Evolutionary conservation across 2,113 vertebrate genomes (phyloP).

Genomic region (Aldabrachelys gigantea): DNA sequence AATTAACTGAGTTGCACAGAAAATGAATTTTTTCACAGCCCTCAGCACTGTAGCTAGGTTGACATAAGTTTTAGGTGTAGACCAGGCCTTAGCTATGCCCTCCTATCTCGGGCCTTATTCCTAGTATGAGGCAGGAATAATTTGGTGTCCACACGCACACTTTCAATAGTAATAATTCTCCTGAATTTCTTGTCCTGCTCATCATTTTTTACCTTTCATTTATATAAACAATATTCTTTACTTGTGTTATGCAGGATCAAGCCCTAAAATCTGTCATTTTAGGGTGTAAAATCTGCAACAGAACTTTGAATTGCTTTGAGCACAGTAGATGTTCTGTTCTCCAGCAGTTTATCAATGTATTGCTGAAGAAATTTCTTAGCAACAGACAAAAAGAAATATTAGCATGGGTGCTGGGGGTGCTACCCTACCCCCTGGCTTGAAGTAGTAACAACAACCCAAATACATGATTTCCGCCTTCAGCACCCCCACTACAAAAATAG

Average conservation of each 20-base stretch:
- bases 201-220: not conserved
- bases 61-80: not conserved
- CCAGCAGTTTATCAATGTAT: too few relatives aligned
- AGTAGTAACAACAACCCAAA: too few relatives aligned
- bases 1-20: not conserved
- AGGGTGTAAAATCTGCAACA: not conserved
- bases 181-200: not conserved
- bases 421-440: too few relatives aligned
- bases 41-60: not conserved
- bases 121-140: not conserved
- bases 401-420: too few relatives aligned
- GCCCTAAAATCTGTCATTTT: not conserved
- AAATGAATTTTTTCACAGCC: not conserved
- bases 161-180: not conserved
- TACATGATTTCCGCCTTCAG: too few relatives aligned
- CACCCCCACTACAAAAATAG: too few relatives aligned
- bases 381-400: not conserved
- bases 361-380: not conserved
- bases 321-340: too few relatives aligned
- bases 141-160: not conserved
- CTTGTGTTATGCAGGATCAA: not conserved
- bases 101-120: not conserved
- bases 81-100: not conserved
- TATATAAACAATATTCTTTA: not conserved
- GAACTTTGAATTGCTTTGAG: not conserved